These are phyloP conservation scores for Microcaecilia unicolor DNA, from an alignment of 2,797 vertebrate genomes.

Conservation along the genomic window DNA sequence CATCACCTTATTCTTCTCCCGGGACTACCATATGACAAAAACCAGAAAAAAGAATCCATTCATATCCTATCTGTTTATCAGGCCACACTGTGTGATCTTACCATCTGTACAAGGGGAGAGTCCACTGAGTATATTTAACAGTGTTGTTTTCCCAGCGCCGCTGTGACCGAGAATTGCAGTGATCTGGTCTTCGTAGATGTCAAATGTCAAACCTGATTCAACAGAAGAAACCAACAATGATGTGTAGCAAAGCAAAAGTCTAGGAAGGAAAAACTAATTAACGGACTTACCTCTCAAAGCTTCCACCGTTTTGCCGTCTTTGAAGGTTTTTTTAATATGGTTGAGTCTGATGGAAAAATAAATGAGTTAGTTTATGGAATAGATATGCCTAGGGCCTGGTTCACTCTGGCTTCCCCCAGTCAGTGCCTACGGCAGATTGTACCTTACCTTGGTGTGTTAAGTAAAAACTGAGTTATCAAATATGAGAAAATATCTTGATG, in stretches of 20 bases:
- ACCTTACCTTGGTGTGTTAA: no score
- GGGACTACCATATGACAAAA: no score
- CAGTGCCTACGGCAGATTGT: no score
- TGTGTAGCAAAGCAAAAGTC: background rate
- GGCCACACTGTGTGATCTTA: slow-evolving; percentile 10
- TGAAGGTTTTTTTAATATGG: slow-evolving; percentile 75
- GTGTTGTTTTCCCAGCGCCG: slow-evolving; percentile 82
- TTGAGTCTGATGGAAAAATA: slow-evolving; percentile 56
- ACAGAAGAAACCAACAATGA: no score
- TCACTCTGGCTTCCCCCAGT: no score
- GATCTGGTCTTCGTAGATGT: slow-evolving; percentile 87
- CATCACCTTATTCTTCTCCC: no score
- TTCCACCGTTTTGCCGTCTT: slow-evolving; percentile 61
- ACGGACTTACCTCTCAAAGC: slow-evolving; percentile 69
- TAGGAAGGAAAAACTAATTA: background rate
- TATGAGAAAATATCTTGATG: no score
- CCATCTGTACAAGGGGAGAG: slow-evolving; percentile 67
- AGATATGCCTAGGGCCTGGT: background rate
- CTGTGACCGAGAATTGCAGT: slow-evolving; percentile 86
- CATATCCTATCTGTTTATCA: rapidly evolving
- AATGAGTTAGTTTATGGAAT: background rate
- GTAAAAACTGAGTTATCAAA: no score
- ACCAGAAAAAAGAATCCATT: no score
- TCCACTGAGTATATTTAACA: slow-evolving; percentile 84
- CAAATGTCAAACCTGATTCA: slow-evolving; percentile 67